Evolutionary conservation across 2,888 invertebrate species (phyloP).

Genomic region (Cancer borealis): DNA sequence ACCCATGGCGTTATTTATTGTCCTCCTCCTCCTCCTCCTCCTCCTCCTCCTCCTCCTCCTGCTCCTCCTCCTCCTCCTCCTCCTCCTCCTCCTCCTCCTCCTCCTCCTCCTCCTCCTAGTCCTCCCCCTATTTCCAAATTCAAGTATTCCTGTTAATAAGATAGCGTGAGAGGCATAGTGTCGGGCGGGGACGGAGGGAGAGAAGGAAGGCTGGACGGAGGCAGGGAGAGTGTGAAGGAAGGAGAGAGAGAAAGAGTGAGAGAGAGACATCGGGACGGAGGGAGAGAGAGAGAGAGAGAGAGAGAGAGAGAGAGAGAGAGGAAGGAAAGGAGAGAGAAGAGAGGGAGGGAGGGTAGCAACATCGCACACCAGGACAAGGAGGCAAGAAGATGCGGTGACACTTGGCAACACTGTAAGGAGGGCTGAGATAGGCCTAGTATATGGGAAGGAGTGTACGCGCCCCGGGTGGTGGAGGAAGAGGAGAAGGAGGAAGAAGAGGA

Average conservation of each 20-base stretch:
- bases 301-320: not conserved
- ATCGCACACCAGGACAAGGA: not conserved
- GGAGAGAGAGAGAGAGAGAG: not conserved
- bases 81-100: slow-evolving; percentile 34
- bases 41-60: not conserved
- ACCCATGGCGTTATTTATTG: not conserved
- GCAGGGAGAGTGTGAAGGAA: not conserved
- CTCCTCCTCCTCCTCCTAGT: not conserved
- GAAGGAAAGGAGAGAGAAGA: not conserved
- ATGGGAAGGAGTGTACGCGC: not conserved
- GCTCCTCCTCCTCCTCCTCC: not conserved
- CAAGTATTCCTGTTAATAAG: slow-evolving; percentile 5
- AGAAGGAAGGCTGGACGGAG: not conserved
- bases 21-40: not conserved
- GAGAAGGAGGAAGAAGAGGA: not conserved
- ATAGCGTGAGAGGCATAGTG: not conserved
- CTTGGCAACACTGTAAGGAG: slow-evolving; percentile 33
- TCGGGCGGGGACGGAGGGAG: not conserved
- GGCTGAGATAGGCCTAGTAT: not conserved
- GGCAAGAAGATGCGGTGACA: not conserved
- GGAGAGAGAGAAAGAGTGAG: slow-evolving; percentile 15
- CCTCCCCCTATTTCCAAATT: not conserved
- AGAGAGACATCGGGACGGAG: not conserved
- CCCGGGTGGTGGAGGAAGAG: slow-evolving; percentile 2
- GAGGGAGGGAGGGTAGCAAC: slow-evolving; percentile 8